Evolutionary conservation across 2,797 vertebrate species (phyloP).

Genomic region (Taeniopygia guttata): DNA sequence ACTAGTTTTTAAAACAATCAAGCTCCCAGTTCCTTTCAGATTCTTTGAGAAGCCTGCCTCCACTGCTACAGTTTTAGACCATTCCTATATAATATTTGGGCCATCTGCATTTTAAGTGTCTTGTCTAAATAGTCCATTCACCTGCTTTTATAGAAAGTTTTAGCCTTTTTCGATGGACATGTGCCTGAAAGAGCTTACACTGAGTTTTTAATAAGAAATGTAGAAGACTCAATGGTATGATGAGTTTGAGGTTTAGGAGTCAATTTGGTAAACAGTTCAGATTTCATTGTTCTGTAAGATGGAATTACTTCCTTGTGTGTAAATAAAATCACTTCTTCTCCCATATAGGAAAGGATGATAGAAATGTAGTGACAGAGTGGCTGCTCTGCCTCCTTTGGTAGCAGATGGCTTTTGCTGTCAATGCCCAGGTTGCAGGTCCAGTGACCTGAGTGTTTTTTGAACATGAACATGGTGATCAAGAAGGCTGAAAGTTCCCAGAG

Average conservation of each 20-base stretch:
- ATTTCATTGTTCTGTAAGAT: background rate
- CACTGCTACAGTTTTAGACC: background rate
- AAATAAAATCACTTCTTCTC: background rate
- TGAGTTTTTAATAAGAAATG: background rate
- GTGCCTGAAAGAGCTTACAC: background rate
- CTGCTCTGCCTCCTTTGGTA: background rate
- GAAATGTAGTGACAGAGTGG: background rate
- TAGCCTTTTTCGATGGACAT: background rate
- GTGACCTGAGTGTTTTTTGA: background rate
- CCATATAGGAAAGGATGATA: background rate
- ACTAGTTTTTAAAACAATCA: background rate
- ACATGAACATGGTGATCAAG: background rate
- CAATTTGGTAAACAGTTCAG: background rate
- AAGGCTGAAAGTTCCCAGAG: background rate
- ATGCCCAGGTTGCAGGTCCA: background rate
- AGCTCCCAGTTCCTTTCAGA: background rate
- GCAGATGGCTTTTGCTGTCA: background rate
- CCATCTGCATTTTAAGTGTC: background rate
- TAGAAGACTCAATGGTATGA: background rate
- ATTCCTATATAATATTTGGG: background rate
- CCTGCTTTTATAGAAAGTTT: background rate
- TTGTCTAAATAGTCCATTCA: background rate
- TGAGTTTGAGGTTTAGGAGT: background rate
- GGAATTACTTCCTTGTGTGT: background rate
- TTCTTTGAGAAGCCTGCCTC: background rate